Percentiles rank a stretch among this genome's conserved stretches.
phyloP scores from a whole-genome alignment of 2,797 vertebrate species.

The Pseudopleuronectes americanus region DNA sequence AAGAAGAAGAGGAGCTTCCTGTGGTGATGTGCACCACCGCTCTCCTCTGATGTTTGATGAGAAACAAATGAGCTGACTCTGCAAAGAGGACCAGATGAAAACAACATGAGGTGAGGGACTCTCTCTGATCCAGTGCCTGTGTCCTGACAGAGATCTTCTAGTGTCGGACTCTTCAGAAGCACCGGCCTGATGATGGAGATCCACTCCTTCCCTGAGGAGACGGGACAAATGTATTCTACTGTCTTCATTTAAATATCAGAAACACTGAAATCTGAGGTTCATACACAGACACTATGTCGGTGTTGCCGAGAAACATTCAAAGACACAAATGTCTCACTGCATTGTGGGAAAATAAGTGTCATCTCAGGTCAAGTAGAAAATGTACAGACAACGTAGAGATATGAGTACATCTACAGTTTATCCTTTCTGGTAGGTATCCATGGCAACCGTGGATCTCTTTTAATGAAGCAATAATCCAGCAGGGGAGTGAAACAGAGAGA shows the following conservation, averaged over 20 bases:
- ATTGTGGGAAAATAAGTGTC: constrained; percentile 15
- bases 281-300: background rate
- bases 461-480: constrained; percentile 71
- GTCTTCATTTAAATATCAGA: constrained; percentile 1
- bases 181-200: constrained; percentile 31
- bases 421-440: constrained; percentile 65
- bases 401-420: constrained; percentile 51
- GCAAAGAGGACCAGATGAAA: constrained; percentile 44
- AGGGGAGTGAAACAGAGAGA: constrained; percentile 57
- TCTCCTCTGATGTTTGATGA: constrained; percentile 54
- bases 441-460: constrained; percentile 65
- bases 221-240: background rate
- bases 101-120: constrained; percentile 44
- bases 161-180: constrained; percentile 39
- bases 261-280: constrained; percentile 1
- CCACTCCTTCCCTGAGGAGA: constrained; percentile 12
- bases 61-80: constrained; percentile 65
- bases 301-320: constrained; percentile 6
- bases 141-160: constrained; percentile 38
- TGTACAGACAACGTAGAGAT: constrained; percentile 30
- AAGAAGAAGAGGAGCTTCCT: constrained; percentile 15
- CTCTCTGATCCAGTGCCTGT: constrained; percentile 61
- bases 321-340: constrained; percentile 19
- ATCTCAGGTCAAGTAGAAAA: constrained; percentile 28
- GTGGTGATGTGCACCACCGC: constrained; percentile 7